Percentiles rank a stretch among this genome's conserved stretches.
Conservation (phyloP, 2,113 vertebrate species). For the Forbesichthys agassizii region DNA sequence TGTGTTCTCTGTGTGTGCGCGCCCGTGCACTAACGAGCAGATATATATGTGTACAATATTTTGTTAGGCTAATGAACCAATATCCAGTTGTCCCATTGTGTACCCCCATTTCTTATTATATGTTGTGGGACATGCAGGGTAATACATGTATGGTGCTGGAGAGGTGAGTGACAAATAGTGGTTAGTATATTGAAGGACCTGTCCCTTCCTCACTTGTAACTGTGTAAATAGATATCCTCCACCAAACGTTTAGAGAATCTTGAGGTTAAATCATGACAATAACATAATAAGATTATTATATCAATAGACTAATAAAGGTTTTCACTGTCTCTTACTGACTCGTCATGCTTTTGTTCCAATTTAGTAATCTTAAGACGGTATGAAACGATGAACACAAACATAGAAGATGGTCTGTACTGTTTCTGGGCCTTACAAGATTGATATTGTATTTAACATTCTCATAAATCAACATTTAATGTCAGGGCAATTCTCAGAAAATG, state of each 20-base stretch:
- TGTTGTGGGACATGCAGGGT: constrained; percentile 37
- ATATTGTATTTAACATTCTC: not conserved
- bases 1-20: not conserved
- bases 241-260: constrained; percentile 48
- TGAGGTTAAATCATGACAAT: constrained; percentile 42
- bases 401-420: not conserved
- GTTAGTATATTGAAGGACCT: constrained; percentile 35
- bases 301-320: constrained; percentile 74
- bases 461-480: too few relatives aligned
- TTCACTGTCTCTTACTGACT: constrained; percentile 60
- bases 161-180: constrained; percentile 21
- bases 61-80: constrained; percentile 44
- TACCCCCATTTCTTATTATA: constrained; percentile 25
- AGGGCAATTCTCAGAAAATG: too few relatives aligned
- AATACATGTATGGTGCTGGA: constrained; percentile 23
- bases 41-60: constrained; percentile 30
- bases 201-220: constrained; percentile 60
- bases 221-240: constrained; percentile 69
- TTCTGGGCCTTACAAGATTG: not conserved
- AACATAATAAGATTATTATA: constrained; percentile 54
- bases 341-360: not conserved
- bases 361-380: not conserved
- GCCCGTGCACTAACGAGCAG: not conserved
- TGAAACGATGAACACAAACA: too few relatives aligned
- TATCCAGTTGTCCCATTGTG: constrained; percentile 46